Conservation (phyloP, 2,113 vertebrate species). For the Lophura nycthemera region DNA sequence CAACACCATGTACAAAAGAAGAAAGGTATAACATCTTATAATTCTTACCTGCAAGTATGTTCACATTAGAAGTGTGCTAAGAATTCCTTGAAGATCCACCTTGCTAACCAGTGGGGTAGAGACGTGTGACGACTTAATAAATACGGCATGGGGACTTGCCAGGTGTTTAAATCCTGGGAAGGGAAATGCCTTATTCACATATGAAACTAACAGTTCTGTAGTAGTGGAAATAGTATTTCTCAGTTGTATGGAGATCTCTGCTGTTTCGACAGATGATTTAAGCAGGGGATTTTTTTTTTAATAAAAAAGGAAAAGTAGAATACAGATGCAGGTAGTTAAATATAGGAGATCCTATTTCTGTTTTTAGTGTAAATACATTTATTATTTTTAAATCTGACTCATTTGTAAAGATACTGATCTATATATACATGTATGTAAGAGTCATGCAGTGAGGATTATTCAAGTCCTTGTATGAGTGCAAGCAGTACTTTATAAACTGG, state of each 20-base stretch:
- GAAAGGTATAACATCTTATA: rapidly evolving
- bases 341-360: neutral
- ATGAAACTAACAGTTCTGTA: neutral
- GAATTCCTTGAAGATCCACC: neutral
- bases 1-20: neutral
- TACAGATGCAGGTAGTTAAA: neutral
- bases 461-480: neutral
- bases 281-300: neutral
- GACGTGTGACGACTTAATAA: conserved; percentile 37
- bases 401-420: neutral
- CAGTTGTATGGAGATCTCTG: neutral
- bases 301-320: conserved; percentile 35
- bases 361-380: conserved; percentile 30
- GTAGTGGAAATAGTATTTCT: neutral
- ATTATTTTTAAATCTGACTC: conserved; percentile 35
- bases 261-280: neutral
- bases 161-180: conserved; percentile 1
- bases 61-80: neutral
- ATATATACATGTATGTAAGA: neutral
- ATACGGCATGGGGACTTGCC: neutral
- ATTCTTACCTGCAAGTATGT: neutral
- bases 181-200: neutral
- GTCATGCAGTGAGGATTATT: neutral
- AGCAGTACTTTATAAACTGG: neutral
- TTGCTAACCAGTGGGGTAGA: neutral